Percentiles rank a stretch among this genome's conserved stretches.
Conservation (phyloP, 2,113 vertebrate species). For the Corvus cornix region DNA sequence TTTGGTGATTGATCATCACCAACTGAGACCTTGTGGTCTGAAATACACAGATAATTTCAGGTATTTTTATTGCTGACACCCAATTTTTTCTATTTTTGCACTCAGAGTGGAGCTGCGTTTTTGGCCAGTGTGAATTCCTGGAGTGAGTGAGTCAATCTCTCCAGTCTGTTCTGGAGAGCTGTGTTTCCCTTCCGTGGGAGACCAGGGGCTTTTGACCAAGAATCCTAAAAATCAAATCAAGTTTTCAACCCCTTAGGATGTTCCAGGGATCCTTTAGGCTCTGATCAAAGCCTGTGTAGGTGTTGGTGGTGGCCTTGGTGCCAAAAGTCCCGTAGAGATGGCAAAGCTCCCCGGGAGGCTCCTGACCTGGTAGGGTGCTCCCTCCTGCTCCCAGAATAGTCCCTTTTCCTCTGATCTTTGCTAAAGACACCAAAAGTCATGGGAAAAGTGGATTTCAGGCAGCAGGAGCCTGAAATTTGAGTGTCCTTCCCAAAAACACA, state of each 20-base stretch:
- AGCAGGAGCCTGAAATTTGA: neutral
- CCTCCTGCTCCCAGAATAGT: accelerated
- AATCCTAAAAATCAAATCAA: neutral
- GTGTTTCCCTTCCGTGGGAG: neutral
- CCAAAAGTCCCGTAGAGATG: accelerated
- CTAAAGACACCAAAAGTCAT: accelerated
- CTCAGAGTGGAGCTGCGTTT: neutral
- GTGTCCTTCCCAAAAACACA: neutral
- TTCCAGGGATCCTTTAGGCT: neutral
- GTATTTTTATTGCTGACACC: neutral
- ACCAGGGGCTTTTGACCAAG: neutral
- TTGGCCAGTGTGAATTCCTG: neutral
- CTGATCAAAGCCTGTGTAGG: neutral
- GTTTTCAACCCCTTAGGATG: neutral
- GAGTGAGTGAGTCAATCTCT: neutral
- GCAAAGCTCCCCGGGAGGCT: neutral
- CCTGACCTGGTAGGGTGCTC: neutral
- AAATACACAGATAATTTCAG: neutral
- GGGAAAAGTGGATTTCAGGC: neutral
- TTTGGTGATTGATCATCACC: neutral
- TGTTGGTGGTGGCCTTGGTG: neutral
- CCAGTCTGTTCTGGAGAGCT: neutral
- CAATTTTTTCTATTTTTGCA: neutral
- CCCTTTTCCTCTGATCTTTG: neutral
- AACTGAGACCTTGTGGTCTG: neutral